Base-by-base conservation (phyloP, 2,113 vertebrate genomes). In the Spermophilus dauricus region DNA sequence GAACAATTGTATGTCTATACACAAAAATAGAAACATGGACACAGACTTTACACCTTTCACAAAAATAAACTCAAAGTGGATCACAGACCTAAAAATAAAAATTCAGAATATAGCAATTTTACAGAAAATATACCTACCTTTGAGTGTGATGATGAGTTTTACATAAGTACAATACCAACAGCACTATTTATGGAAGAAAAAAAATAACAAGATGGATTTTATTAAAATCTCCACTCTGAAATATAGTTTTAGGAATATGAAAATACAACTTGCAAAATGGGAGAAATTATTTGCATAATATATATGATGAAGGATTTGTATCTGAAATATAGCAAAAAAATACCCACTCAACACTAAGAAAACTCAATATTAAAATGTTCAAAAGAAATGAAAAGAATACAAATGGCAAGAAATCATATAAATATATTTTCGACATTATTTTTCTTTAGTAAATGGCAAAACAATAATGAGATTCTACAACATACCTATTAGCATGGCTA, bases 11-110 rank as follows among this genome's bases (percentile, higher is more conserved):
- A 42, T 63, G 67, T 51, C 34, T 56, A 82, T 72, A 89, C 73
- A 75, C 53, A 82, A 88, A 82, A 88, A 94, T 75, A 94, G 67
- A 89, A 94, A 53, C 34, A 75, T 89, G 28, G 56, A 39, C 26
- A 70, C 1, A 51, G 53, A 88, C 53, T 63, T 61, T n/a, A 63
- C 1, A 22, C 18, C 37, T 80, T 48, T 72, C 92, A 88, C 16
- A 94, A 88, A 75, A 89, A 37, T 65, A 73, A 69, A 53, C 30
- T 67, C 45, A 84, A 83, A 89, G 67, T 76, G 10, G 5, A 70
- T 69, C n/a, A 69, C 30, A 81, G 30, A 63, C 12, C 17, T 93
- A 75, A 78, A 92, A 37, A 14, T 95, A 83, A 86, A 91, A 63
- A 78, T 65, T 42, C 26, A 72, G 86, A 97, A 76, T 69, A 22